phyloP scores from a whole-genome alignment of 2,888 invertebrate genomes.

The Serripes groenlandicus region DNA sequence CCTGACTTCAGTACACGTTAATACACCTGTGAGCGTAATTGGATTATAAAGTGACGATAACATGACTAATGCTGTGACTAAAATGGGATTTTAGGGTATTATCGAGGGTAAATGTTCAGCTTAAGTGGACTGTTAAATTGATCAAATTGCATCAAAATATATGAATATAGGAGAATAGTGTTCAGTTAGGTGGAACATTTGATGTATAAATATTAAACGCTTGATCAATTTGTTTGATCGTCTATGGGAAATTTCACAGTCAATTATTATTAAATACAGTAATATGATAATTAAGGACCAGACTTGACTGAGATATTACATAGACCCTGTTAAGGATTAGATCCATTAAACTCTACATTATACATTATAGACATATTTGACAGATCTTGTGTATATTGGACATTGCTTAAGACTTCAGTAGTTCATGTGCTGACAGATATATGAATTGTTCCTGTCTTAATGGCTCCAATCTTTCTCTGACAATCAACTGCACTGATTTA shows the following conservation, averaged over 20 bases:
- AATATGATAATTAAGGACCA: background rate
- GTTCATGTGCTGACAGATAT: too few relatives aligned
- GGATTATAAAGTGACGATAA: conserved; percentile 31
- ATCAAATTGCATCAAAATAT: conserved; percentile 20
- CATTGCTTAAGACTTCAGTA: too few relatives aligned
- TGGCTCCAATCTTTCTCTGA: too few relatives aligned
- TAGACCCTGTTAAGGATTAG: too few relatives aligned
- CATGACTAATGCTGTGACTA: conserved; percentile 31
- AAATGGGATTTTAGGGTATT: conserved; percentile 32
- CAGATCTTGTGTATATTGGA: too few relatives aligned
- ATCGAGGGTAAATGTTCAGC: background rate
- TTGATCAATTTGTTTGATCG: background rate
- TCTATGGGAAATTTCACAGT: conserved; percentile 16
- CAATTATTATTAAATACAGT: background rate
- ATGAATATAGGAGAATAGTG: background rate
- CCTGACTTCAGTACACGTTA: background rate
- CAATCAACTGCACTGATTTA: too few relatives aligned
- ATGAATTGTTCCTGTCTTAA: too few relatives aligned
- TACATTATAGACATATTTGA: background rate
- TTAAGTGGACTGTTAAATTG: conserved; percentile 25
- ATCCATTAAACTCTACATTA: background rate
- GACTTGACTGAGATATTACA: too few relatives aligned
- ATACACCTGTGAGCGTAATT: conserved; percentile 34
- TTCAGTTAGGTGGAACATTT: background rate
- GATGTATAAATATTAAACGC: conserved; percentile 7